Percentiles rank a stretch among this genome's conserved stretches.
These are phyloP conservation scores for Leptosomus discolor DNA, from an alignment of 2,113 vertebrate genomes.

Conservation along the genomic window DNA sequence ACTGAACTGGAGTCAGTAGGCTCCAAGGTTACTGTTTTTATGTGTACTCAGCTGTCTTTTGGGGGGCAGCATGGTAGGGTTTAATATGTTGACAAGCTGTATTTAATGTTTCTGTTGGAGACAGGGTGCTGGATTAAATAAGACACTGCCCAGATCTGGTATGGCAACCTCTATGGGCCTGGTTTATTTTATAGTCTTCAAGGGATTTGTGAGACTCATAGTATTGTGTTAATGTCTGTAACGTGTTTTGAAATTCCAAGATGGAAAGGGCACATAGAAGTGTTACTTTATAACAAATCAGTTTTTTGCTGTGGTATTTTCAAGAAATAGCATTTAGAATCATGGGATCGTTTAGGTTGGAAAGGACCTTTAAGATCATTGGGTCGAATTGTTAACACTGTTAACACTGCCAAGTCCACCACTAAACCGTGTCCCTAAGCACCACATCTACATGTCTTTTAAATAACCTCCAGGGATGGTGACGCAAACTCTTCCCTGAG, in stretches of 20 bases:
- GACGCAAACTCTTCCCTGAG: neutral
- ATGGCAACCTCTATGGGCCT: neutral
- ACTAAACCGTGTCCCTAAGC: neutral
- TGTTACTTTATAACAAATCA: neutral
- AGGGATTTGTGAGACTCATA: neutral
- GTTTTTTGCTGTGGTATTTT: neutral
- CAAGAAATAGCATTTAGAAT: neutral
- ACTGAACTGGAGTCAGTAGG: neutral
- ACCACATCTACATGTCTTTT: neutral
- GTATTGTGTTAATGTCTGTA: neutral
- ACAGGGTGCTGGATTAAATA: neutral
- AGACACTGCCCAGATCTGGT: neutral
- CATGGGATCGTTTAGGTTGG: neutral
- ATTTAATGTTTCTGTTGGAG: neutral
- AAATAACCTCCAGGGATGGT: neutral
- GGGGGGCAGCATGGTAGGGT: neutral
- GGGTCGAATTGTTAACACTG: neutral
- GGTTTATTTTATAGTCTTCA: neutral
- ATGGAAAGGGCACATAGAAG: neutral
- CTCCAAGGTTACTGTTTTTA: neutral
- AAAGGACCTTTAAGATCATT: neutral
- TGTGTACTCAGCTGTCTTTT: slow-evolving; percentile 2
- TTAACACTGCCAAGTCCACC: neutral
- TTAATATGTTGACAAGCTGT: neutral
- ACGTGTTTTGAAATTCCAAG: neutral